Percentiles rank a stretch among this genome's conserved stretches.
Evolutionary conservation across 2,888 invertebrate species (phyloP).

Genomic region (Polyommatus icarus): DNA sequence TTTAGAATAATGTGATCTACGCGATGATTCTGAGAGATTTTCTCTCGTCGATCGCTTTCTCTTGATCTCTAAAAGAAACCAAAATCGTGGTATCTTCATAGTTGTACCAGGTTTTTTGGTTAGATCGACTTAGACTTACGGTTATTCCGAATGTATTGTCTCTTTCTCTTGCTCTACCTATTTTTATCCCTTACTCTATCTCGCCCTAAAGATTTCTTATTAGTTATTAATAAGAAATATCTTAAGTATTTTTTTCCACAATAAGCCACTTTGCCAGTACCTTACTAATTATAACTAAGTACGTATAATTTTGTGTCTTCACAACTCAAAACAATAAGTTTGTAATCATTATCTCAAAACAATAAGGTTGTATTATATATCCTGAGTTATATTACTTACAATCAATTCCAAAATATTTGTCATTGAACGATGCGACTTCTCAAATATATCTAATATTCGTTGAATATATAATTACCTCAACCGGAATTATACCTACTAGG

Average conservation of each 20-base stretch:
- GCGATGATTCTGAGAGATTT: background rate
- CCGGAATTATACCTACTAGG: conserved; percentile 5
- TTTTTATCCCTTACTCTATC: no score
- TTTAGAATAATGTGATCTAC: conserved; percentile 13
- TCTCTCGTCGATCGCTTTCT: background rate
- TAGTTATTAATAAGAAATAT: no score
- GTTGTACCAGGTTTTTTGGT: background rate
- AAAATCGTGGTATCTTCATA: background rate
- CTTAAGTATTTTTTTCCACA: no score
- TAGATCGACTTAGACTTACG: background rate
- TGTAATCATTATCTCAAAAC: no score
- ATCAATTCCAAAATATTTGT: conserved; percentile 3
- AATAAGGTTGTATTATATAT: no score
- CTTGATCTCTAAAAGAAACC: background rate
- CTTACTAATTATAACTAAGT: no score
- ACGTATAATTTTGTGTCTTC: no score
- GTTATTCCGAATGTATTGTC: no score
- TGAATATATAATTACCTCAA: conserved; percentile 6
- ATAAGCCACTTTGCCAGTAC: no score
- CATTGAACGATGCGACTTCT: conserved; percentile 6
- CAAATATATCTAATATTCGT: background rate
- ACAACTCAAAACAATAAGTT: no score
- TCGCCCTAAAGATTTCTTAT: no score
- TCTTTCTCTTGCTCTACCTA: no score
- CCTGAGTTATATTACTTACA: background rate